Conservation (phyloP, 2,888 invertebrate species). For the Watsonalla cultraria region DNA sequence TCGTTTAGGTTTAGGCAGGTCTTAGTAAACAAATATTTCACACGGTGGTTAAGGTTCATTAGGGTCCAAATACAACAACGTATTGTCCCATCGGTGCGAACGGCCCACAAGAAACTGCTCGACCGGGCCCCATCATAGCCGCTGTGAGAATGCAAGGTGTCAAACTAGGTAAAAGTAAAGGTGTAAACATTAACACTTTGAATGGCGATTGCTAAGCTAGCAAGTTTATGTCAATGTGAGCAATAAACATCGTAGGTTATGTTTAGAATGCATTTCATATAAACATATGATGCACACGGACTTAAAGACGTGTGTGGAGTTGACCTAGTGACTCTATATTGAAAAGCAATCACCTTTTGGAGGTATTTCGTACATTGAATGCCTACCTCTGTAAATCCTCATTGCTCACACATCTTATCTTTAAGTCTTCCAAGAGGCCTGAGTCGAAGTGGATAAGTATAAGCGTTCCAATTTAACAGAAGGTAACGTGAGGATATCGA, state of each 20-base stretch:
- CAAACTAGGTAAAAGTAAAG: constrained; percentile 1
- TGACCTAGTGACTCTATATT: neutral
- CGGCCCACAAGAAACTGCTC: neutral
- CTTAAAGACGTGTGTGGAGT: neutral
- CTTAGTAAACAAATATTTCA: no score
- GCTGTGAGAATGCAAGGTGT: neutral
- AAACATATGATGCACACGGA: neutral
- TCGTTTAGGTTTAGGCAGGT: no score
- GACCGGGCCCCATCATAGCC: neutral
- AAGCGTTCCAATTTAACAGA: no score
- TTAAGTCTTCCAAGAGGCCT: no score
- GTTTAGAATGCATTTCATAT: neutral
- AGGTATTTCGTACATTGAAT: no score
- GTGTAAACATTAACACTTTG: neutral
- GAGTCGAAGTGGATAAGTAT: no score
- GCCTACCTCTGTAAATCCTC: no score
- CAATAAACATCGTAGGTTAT: neutral
- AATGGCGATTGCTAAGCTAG: constrained; percentile 4
- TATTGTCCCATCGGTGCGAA: neutral
- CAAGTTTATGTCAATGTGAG: neutral
- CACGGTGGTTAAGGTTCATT: neutral
- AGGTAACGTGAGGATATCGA: no score
- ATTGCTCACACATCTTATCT: no score
- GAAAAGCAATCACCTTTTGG: neutral
- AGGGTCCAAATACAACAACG: neutral